Evolutionary conservation across 2,888 invertebrate species (phyloP).

Genomic region (Philereme transversata): DNA sequence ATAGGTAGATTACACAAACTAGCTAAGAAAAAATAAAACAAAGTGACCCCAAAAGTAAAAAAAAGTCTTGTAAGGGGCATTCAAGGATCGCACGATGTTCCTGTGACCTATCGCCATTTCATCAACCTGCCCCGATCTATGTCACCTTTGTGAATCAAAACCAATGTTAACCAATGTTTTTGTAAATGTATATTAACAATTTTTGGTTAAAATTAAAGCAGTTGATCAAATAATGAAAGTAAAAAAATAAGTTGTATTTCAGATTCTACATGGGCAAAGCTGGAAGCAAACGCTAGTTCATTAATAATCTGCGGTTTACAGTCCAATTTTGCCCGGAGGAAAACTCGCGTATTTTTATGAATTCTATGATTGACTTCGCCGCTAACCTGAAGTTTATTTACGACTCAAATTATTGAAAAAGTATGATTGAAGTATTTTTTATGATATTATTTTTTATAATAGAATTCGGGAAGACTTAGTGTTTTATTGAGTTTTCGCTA

Average conservation of each 20-base stretch:
- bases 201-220: too few relatives aligned
- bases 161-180: too few relatives aligned
- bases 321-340: conserved; percentile 12
- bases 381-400: conserved; percentile 24
- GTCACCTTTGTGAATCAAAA: too few relatives aligned
- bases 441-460: conserved; percentile 13
- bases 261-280: background rate
- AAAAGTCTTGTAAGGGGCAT: too few relatives aligned
- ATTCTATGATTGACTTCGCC: conserved; percentile 24
- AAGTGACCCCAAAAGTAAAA: too few relatives aligned
- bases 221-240: too few relatives aligned
- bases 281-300: conserved; percentile 6
- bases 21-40: too few relatives aligned
- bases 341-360: conserved; percentile 25
- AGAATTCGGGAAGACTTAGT: background rate
- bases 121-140: too few relatives aligned
- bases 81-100: too few relatives aligned
- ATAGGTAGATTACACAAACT: too few relatives aligned
- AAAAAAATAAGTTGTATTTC: background rate
- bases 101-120: too few relatives aligned
- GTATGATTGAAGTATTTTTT: conserved; percentile 19
- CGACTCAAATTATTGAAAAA: conserved; percentile 25
- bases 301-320: conserved; percentile 23
- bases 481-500: background rate
- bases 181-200: too few relatives aligned